These are phyloP conservation scores for Drosophila barbarae DNA, from an alignment of 2,888 invertebrate genomes.

Conservation along the genomic window DNA sequence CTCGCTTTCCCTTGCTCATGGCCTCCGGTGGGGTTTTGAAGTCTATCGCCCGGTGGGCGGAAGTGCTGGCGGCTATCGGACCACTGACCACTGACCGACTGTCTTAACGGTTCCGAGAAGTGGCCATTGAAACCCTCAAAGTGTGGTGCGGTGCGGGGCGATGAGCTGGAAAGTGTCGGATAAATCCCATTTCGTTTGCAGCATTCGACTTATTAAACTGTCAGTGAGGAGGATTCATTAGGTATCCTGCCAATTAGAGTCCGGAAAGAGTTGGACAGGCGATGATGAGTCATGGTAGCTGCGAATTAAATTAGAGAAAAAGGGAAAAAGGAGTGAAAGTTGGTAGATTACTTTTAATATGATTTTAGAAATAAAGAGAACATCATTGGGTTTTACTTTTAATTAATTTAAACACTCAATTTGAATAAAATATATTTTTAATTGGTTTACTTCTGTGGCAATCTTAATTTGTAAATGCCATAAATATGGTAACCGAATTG, in stretches of 20 bases:
- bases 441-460: no score
- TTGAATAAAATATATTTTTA: background rate
- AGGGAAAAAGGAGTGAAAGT: no score
- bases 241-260: slow-evolving; percentile 10
- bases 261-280: slow-evolving; percentile 20
- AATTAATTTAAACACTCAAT: background rate
- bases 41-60: slow-evolving; percentile 43
- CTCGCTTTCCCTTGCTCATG: slow-evolving; percentile 6
- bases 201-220: slow-evolving; percentile 41
- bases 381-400: background rate
- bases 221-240: slow-evolving; percentile 26
- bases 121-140: slow-evolving; percentile 40
- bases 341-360: background rate
- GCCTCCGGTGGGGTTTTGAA: slow-evolving; percentile 38
- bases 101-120: slow-evolving; percentile 39
- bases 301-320: background rate
- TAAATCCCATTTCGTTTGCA: slow-evolving; percentile 35
- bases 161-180: slow-evolving; percentile 42
- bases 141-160: slow-evolving; percentile 14
- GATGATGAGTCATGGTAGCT: slow-evolving; percentile 15
- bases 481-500: no score
- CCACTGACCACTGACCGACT: slow-evolving; percentile 36
- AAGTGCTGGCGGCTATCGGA: slow-evolving; percentile 41
- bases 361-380: no score
- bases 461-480: no score